Base-by-base conservation (phyloP, 2,888 invertebrate species). In the Punctoribates punctum region DNA sequence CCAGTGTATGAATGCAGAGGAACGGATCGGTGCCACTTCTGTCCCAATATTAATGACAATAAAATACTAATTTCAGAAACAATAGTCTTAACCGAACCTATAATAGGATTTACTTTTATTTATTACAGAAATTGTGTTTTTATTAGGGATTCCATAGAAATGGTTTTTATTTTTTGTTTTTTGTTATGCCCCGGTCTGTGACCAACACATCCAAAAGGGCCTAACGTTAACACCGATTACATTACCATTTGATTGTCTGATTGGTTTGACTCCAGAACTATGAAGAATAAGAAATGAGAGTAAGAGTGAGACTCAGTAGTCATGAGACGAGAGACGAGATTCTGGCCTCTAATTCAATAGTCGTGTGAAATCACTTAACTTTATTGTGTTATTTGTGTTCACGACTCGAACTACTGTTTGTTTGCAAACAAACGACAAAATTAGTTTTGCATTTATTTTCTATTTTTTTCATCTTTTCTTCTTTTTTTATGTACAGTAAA, bases 301-400 rank as follows among this genome's bases (percentile, higher is more conserved):
- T 42, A 42, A 42, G 42, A 42, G 42, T 9, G 54, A n/a, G 54
- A 1, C 4, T 34, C 57, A 57, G 57, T 25, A 13, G 57, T 57
- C 23, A 0, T 23, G 5, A 25, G 57, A 57, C 20, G 15, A 20
- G 20, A 17, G 54, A 20, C 25, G 13, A 57, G 57, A 25, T 42
- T 42, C 42, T 42, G 57, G 25, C 13, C 23, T 57, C 23, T 57
- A 57, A 57, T 57, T 57, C 23, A 57, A 57, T 57, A 25, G 51
- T 51, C 20, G 51, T 51, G 51, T 51, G 57, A 57, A 57, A 57
- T 57, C 57, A 57, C 57, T 57, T 57, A 57, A 57, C n/a, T 57
- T 57, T 57, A 57, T 57, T 57, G n/a, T 48, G 48, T 51, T 51
- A 20, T 51, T 51, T 51, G 51, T 20, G 20, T 51, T 17, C 20